phyloP scores from a whole-genome alignment of 2,797 vertebrate genomes.

The Gymnoscopelus braueri region DNA sequence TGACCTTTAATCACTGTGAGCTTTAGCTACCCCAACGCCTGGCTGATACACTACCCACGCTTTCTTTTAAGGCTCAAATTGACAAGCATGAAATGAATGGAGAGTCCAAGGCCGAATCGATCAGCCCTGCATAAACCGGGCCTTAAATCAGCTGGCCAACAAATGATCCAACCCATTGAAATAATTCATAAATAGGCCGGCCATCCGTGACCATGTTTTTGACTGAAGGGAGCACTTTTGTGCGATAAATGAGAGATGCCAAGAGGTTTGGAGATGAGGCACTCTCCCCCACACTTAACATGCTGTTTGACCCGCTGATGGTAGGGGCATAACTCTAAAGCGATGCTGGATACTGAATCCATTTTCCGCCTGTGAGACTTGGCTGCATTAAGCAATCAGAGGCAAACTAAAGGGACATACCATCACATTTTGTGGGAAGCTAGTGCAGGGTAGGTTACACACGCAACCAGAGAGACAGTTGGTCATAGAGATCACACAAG shows the following conservation, averaged over 20 bases:
- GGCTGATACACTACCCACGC: conserved; percentile 48
- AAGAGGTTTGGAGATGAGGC: conserved; percentile 26
- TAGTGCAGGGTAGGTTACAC: too few species aligned
- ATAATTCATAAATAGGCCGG: conserved; percentile 40
- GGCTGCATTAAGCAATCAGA: not conserved
- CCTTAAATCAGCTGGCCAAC: conserved; percentile 49
- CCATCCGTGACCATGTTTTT: conserved; percentile 39
- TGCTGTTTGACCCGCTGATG: conserved; percentile 24
- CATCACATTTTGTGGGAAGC: too few species aligned
- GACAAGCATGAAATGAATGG: conserved; percentile 57
- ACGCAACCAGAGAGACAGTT: too few species aligned
- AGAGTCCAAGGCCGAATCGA: conserved; percentile 50
- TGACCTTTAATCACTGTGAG: conserved; percentile 54
- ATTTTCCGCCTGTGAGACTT: conserved; percentile 3
- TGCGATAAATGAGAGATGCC: conserved; percentile 29
- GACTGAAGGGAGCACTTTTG: conserved; percentile 24
- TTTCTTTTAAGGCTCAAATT: conserved; percentile 46
- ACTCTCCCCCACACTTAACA: conserved; percentile 13
- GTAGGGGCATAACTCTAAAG: conserved; percentile 1
- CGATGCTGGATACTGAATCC: not conserved
- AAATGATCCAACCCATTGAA: conserved; percentile 53
- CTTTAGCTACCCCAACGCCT: conserved; percentile 36
- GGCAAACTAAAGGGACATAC: not conserved
- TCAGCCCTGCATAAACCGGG: conserved; percentile 51
- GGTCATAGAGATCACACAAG: too few species aligned